phyloP scores from a whole-genome alignment of 2,888 invertebrate species.

The Tribolium freemani region DNA sequence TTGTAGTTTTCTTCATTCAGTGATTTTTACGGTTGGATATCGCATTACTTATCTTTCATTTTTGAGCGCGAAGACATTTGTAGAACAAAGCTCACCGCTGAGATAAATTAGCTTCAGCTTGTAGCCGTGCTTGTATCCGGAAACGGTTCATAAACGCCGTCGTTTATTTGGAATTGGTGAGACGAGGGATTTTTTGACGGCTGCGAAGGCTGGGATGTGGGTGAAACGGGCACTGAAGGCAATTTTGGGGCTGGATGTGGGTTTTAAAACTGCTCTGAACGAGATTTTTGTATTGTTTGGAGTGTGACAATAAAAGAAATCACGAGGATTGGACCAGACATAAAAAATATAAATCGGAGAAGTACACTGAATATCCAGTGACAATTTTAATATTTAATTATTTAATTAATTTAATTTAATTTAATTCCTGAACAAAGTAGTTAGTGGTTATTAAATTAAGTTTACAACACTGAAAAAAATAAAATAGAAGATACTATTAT shows the following conservation, averaged over 20 bases:
- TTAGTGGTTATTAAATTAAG: no score
- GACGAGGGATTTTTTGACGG: background rate
- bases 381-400: no score
- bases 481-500: no score
- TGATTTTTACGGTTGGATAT: background rate
- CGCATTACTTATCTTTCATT: background rate
- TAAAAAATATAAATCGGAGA: no score
- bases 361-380: no score
- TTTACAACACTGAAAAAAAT: no score
- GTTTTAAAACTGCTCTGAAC: background rate
- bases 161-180: background rate
- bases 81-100: background rate
- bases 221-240: background rate
- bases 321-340: background rate
- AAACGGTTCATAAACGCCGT: background rate
- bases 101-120: background rate
- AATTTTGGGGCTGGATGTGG: background rate
- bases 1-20: constrained; percentile 8
- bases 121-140: background rate
- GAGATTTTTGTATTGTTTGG: background rate
- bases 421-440: no score
- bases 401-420: no score
- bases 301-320: background rate
- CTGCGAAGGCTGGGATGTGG: background rate
- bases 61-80: background rate